phyloP scores from a whole-genome alignment of 2,888 invertebrate genomes.

The Cerceris ruficornis region DNA sequence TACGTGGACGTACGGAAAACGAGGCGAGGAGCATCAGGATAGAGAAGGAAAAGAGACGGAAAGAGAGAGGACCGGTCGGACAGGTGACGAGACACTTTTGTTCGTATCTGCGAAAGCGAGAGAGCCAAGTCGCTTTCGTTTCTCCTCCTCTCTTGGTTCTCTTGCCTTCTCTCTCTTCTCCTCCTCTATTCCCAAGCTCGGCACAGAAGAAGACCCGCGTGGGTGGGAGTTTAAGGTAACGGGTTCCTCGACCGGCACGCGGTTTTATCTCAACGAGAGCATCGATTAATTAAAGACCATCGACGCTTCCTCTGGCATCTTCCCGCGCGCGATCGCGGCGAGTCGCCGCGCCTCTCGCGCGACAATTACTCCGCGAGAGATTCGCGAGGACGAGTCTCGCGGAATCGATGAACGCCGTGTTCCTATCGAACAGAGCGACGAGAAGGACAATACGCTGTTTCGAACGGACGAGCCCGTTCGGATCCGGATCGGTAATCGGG shows the following conservation, averaged over 20 bases:
- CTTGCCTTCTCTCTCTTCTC: not conserved
- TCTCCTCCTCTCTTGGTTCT: not conserved
- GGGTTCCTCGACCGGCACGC: no score
- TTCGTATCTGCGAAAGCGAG: not conserved
- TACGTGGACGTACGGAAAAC: not conserved
- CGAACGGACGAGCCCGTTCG: not conserved
- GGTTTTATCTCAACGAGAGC: not conserved
- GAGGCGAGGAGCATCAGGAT: not conserved
- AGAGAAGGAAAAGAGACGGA: not conserved
- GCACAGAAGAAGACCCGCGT: not conserved
- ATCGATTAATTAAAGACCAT: not conserved
- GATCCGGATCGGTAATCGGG: not conserved
- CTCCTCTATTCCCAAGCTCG: not conserved
- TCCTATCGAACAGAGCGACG: not conserved
- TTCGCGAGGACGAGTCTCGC: not conserved
- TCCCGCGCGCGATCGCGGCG: not conserved
- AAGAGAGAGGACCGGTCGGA: not conserved
- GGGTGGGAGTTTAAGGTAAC: not conserved
- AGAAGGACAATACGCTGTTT: not conserved
- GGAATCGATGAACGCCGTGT: conserved; percentile 3
- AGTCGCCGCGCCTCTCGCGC: not conserved
- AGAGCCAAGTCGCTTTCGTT: not conserved
- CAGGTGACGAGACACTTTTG: not conserved
- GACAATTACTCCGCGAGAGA: not conserved
- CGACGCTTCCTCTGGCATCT: conserved; percentile 1